Base-by-base conservation (phyloP, 2,888 invertebrate genomes). In the Achlya flavicornis region DNA sequence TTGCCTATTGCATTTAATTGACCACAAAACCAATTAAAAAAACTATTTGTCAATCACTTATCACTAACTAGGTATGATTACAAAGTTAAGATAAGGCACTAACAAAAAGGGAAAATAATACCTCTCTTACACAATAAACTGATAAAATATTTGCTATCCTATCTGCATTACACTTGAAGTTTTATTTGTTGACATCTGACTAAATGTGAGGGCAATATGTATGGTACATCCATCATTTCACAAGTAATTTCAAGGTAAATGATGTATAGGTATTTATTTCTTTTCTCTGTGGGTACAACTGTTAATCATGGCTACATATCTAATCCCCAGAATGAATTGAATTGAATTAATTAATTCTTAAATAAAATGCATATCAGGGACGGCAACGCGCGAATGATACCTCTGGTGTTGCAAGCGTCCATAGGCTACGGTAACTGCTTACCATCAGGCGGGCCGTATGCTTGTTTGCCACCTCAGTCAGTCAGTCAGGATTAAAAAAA, bases 41-140 rank as follows among this genome's bases (percentile, higher is more conserved):
- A 53, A 10, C 19, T 53, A 53, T 53, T 53, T 53, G 53, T 53
- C 1, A 53, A 53, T 53, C 53, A 53, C 19, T 53, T 53, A 53
- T 53, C 53, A 53, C 53, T 53, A 19, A 53, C 53, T 53, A 19
- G 19, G 43, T 48, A 71, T 71, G 74, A 75, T 75, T 73, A 72
- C 67, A 62, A 65, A 65, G 59, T 72, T 64, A 66, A 74, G 78
- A 79, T 79, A 77, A 77, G 75, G 70, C 74, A 75, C 72, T 73
- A 64, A 63, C 66, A 65, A 67, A 67, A 59, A 66, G 63, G 68
- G 65, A 72, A 67, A 67, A 66, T 68, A 67, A 71, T 43, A 69
- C 53, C 10, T 53, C 19, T 53, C 70, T 67, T 65, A 64, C 64
- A 67, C 61, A 66, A 63, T 57, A 61, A 63, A 53, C 53, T 66